Conservation (phyloP, 2,113 vertebrate genomes). For the Rousettus leschenaultii region DNA sequence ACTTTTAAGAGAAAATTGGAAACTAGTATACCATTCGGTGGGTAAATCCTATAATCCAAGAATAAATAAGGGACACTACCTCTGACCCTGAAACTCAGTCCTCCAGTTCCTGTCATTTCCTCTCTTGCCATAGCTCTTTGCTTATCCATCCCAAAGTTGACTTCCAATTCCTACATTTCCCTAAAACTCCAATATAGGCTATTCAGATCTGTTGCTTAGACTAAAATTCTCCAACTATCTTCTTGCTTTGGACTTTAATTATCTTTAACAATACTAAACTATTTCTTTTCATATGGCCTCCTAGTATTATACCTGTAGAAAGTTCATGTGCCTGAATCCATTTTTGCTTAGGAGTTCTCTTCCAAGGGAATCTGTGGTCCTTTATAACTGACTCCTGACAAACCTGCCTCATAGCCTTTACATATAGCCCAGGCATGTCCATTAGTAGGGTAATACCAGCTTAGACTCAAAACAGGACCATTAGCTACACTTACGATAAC, state of each 20-base stretch:
- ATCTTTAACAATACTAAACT: neutral
- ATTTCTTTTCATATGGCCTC: neutral
- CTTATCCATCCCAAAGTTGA: neutral
- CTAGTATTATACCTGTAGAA: neutral
- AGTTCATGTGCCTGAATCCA: neutral
- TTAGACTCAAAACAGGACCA: neutral
- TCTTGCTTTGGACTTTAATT: neutral
- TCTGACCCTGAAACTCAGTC: neutral
- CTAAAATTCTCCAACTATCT: neutral
- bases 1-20: neutral
- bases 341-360: neutral
- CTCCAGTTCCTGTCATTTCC: neutral
- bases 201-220: neutral
- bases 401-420: neutral
- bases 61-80: neutral
- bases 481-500: neutral
- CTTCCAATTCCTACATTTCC: neutral
- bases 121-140: neutral
- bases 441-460: neutral
- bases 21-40: neutral
- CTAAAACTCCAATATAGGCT: neutral
- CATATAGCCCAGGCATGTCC: neutral
- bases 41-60: neutral
- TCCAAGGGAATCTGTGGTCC: neutral
- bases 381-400: neutral